Evolutionary conservation across 2,888 invertebrate genomes (phyloP).

Genomic region (Drosophila lutescens): DNA sequence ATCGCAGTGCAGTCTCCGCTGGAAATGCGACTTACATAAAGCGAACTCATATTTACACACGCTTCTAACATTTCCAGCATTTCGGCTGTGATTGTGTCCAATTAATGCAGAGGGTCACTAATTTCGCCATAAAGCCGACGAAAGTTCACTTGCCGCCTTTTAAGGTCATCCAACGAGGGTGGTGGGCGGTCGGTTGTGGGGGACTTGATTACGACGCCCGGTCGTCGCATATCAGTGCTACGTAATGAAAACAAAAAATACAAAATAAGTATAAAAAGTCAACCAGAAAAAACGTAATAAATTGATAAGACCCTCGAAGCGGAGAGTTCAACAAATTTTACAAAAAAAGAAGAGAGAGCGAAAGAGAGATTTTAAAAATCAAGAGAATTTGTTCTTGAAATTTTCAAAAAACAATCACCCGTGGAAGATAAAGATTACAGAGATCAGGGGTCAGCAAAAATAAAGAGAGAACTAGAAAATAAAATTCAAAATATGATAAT

Average conservation of each 20-base stretch:
- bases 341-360: neutral
- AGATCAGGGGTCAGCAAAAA: neutral
- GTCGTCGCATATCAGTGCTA: constrained; percentile 49
- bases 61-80: neutral
- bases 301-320: constrained; percentile 50
- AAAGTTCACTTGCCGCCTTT: constrained; percentile 6
- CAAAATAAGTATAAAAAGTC: constrained; percentile 4
- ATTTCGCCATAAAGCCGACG: neutral
- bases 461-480: no score
- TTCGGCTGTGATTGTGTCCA: constrained; percentile 6
- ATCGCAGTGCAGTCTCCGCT: constrained; percentile 21
- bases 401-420: neutral
- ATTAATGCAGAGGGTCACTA: constrained; percentile 1
- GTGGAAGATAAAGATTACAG: neutral
- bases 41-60: constrained; percentile 20
- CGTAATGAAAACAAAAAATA: constrained; percentile 46
- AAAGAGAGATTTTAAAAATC: neutral
- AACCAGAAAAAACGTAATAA: constrained; percentile 37
- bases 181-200: neutral
- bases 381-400: neutral
- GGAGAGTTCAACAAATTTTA: constrained; percentile 7
- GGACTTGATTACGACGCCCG: constrained; percentile 53
- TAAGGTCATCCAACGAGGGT: neutral
- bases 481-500: no score
- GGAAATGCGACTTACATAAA: constrained; percentile 12